A percentile compares a stretch with the other conserved stretches of the same genome.
Evolutionary conservation across 2,888 invertebrate genomes (phyloP).

Genomic region (Apotomis capreana): DNA sequence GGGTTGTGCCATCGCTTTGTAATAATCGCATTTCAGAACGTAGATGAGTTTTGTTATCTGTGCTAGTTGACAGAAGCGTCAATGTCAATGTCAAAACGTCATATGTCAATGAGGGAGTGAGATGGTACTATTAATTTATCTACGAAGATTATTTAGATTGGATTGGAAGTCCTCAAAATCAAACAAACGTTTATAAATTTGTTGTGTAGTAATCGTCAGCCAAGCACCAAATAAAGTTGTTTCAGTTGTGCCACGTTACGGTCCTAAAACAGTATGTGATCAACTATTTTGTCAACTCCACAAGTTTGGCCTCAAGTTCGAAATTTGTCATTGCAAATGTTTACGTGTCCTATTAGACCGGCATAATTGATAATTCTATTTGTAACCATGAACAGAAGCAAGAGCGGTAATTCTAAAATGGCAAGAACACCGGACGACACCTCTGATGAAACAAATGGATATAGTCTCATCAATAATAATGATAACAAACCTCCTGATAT

Average conservation of each 20-base stretch:
- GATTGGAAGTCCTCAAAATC: not conserved
- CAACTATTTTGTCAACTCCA: conserved; percentile 18
- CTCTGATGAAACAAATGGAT: conserved; percentile 58
- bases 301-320: conserved; percentile 29
- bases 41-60: no score
- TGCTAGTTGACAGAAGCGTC: no score
- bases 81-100: no score
- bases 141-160: not conserved
- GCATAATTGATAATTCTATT: conserved; percentile 49
- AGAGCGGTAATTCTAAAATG: conserved; percentile 71
- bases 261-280: conserved; percentile 33
- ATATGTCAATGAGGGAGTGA: not conserved
- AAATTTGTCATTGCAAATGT: conserved; percentile 34
- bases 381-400: conserved; percentile 77
- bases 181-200: conserved; percentile 9
- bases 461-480: conserved; percentile 63
- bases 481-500: conserved; percentile 73
- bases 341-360: conserved; percentile 39
- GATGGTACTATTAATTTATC: not conserved
- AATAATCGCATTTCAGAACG: no score
- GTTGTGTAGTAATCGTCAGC: conserved; percentile 14
- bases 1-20: no score
- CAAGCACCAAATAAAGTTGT: conserved; percentile 10
- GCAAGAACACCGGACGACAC: conserved; percentile 60
- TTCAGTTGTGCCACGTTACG: not conserved